Base-by-base conservation (phyloP, 2,888 invertebrate genomes). In the Sminthurinus aureus region DNA sequence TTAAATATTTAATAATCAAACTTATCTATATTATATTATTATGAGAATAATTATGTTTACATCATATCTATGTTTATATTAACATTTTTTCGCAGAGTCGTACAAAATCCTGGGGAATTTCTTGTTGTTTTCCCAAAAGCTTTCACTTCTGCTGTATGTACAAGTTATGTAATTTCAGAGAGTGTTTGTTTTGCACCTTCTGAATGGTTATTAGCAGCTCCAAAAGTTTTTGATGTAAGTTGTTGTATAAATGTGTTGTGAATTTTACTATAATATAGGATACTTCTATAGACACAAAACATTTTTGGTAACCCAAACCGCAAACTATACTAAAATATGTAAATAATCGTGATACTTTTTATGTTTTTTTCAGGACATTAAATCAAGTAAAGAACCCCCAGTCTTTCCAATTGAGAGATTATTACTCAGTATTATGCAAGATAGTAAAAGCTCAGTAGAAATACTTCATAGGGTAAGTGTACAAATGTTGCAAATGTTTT, bases 141-240 rank as follows among this genome's bases (percentile, higher is more conserved):
- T 0, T 97, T 96, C 89, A 96, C 97, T 0, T 95, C 96, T 0
- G 96, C 95, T 71, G 93, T 98, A 85, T 95, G 95, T 86, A 96
- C 96, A 0, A 98, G 98, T 0, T 97, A 95, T 90, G 94, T 95
- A 0, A 94, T 97, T 0, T 96, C 97, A 0, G 98, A 98, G 90
- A 97, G 97, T 89, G 96, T 97, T 0, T 98, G 97, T 90, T 98
- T 96, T 89, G 97, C 97, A 0, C 94, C 95, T 11, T 92, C 93
- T 0, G 92, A 93, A 0, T 98, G 97, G 96, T 91, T 98, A 0
- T 92, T 93, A 79, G 92, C 93, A 3, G 94, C 96, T 0, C 92
- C 93, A 87, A 91, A 93, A 89, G 94, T 94, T 26, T 96, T 96
- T 89, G 92, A 94, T 91, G 95, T 94, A 89, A 89, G 89, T 50